phyloP scores from a whole-genome alignment of 1,140 invertebrate species.

The Aphis gossypii region DNA sequence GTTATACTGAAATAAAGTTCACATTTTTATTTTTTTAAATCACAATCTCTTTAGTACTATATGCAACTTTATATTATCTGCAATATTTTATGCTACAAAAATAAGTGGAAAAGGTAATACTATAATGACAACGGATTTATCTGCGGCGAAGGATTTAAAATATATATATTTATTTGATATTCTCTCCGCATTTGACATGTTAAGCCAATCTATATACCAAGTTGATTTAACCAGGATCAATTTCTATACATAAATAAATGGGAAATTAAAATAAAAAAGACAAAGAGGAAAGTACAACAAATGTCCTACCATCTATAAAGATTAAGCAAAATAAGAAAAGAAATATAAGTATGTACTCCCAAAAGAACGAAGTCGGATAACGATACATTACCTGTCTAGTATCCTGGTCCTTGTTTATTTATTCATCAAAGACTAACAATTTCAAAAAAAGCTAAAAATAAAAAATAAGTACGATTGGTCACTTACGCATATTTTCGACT shows the following conservation, averaged over 20 bases:
- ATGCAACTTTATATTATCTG: neutral
- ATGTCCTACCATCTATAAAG: neutral
- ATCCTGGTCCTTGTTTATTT: neutral
- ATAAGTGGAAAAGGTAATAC: neutral
- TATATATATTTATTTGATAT: neutral
- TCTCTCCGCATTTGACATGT: neutral
- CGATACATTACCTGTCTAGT: neutral
- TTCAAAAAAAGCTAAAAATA: neutral
- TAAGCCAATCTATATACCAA: conserved; percentile 7
- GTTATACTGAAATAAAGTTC: neutral
- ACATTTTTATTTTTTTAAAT: neutral
- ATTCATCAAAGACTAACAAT: neutral
- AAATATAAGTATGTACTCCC: neutral
- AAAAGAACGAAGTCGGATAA: neutral
- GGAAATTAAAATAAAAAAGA: conserved; percentile 17
- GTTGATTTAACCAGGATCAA: neutral
- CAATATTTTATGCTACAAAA: neutral
- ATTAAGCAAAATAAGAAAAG: conserved; percentile 1
- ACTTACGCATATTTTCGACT: neutral
- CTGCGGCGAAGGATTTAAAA: neutral
- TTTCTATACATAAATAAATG: neutral
- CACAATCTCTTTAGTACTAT: neutral
- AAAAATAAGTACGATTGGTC: neutral
- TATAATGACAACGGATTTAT: conserved; percentile 19
- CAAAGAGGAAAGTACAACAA: neutral